Evolutionary conservation across 2,888 invertebrate species (phyloP).

Genomic region (Crepidodera aurea): DNA sequence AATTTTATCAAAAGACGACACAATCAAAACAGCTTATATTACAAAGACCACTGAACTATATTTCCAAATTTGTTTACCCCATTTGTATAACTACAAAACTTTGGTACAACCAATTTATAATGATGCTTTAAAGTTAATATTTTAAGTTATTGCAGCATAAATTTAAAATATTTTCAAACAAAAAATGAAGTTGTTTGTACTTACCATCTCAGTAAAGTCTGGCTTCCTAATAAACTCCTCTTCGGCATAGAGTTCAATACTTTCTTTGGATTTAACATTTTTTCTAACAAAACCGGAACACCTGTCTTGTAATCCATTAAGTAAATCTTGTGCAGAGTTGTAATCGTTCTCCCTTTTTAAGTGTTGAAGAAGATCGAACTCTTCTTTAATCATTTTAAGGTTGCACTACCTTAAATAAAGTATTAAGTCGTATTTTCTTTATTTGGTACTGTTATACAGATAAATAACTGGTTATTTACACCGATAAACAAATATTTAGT

Average conservation of each 20-base stretch:
- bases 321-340: constrained; percentile 45
- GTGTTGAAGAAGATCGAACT: constrained; percentile 42
- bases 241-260: constrained; percentile 50
- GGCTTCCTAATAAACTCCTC: constrained; percentile 50
- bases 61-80: no score
- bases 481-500: not conserved
- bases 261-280: constrained; percentile 44
- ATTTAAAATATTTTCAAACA: no score
- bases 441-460: not conserved
- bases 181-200: no score
- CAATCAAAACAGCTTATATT: no score
- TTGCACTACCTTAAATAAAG: not conserved
- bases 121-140: no score
- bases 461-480: not conserved
- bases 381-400: constrained; percentile 45
- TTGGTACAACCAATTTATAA: no score
- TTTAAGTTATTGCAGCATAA: no score
- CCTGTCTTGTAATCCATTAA: constrained; percentile 50
- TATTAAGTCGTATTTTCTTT: not conserved
- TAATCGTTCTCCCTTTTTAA: constrained; percentile 35
- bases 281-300: constrained; percentile 42
- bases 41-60: no score
- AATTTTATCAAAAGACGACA: no score
- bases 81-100: no score
- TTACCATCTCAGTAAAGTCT: constrained; percentile 50